phyloP scores from a whole-genome alignment of 2,113 vertebrate species.

The Atractosteus spatula region DNA sequence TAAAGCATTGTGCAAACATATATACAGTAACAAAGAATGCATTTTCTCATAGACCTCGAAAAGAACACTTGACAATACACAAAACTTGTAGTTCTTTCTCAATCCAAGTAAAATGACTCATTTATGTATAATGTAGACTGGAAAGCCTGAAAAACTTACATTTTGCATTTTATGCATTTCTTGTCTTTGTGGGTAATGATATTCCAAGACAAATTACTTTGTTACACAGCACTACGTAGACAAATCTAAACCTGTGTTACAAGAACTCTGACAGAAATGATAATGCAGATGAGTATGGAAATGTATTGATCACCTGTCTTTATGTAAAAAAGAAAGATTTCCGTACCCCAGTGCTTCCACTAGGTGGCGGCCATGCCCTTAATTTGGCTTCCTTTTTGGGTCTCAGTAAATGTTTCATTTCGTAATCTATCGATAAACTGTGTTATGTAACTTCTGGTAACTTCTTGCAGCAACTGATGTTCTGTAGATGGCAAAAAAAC shows the following conservation, averaged over 20 bases:
- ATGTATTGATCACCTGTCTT: background rate
- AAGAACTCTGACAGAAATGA: background rate
- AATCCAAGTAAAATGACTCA: too few species aligned
- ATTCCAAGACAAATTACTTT: background rate
- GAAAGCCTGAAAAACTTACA: too few species aligned
- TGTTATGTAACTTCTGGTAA: constrained; percentile 17
- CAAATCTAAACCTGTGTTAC: background rate
- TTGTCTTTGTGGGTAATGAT: background rate
- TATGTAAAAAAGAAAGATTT: background rate
- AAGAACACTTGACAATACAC: too few species aligned
- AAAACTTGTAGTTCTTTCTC: too few species aligned
- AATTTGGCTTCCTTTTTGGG: background rate
- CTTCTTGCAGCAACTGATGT: background rate
- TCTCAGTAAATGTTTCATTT: background rate
- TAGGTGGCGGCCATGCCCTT: constrained; percentile 23
- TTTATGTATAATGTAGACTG: too few species aligned
- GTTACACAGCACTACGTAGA: background rate
- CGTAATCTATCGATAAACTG: constrained; percentile 17
- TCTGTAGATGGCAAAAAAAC: background rate
- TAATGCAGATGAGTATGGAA: too few species aligned
- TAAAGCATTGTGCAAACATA: too few species aligned
- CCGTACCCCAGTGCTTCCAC: constrained; percentile 9
- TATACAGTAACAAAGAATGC: too few species aligned
- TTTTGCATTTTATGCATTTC: too few species aligned
- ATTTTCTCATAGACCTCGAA: too few species aligned